Evolutionary conservation across 2,113 vertebrate species (phyloP).

Genomic region (Cathartes aura): DNA sequence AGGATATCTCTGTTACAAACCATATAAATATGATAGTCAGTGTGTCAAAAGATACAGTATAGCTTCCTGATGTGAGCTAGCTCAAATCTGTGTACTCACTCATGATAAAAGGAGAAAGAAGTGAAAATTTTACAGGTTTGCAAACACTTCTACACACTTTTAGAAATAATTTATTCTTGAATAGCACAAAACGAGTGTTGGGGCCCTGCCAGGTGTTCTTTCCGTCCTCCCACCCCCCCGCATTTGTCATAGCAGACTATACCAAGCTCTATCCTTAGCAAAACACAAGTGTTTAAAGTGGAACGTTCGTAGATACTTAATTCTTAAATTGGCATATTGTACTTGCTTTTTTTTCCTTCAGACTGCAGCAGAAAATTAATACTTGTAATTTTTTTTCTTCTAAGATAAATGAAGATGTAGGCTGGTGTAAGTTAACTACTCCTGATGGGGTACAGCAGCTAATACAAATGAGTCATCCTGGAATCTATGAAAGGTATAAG

Average conservation of each 20-base stretch:
- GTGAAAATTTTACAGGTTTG: background rate
- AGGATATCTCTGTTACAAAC: background rate
- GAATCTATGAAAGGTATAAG: constrained; percentile 75
- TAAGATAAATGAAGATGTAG: constrained; percentile 66
- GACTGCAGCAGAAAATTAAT: background rate
- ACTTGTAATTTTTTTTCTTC: background rate
- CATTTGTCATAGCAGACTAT: background rate
- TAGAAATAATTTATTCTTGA: background rate
- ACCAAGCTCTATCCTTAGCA: background rate
- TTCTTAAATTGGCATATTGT: background rate
- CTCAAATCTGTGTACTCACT: background rate
- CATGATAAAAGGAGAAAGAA: background rate
- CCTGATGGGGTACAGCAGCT: constrained; percentile 71
- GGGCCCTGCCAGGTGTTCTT: background rate
- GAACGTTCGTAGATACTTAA: background rate
- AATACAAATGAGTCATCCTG: constrained; percentile 68
- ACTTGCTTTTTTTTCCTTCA: background rate
- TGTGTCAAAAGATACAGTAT: background rate
- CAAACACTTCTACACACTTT: background rate
- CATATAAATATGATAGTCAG: background rate
- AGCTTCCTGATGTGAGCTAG: background rate
- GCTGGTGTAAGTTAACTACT: constrained; percentile 76
- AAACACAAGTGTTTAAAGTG: background rate
- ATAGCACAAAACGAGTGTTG: background rate
- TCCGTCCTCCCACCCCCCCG: too few relatives aligned